These are phyloP conservation scores for Megastigmus dorsalis DNA, from an alignment of 2,888 invertebrate genomes.

Conservation along the genomic window DNA sequence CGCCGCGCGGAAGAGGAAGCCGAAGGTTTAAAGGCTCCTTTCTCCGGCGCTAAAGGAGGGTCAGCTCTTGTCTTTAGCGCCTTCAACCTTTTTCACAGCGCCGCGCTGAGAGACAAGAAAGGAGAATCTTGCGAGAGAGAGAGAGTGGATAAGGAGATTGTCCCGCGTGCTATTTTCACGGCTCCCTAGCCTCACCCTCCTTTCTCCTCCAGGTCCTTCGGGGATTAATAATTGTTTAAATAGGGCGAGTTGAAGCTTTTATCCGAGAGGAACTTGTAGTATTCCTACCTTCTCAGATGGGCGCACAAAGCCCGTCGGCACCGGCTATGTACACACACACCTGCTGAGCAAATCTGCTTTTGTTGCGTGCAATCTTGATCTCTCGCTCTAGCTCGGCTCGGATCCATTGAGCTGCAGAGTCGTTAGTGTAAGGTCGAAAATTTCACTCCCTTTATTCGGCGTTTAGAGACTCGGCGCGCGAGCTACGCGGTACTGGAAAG, in stretches of 20 bases:
- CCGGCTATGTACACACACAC: no score
- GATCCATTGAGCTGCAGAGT: slow-evolving; percentile 23
- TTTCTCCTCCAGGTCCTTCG: neutral
- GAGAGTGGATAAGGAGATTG: no score
- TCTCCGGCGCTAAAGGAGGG: slow-evolving; percentile 17
- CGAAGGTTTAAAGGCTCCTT: slow-evolving; percentile 38
- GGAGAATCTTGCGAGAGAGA: no score
- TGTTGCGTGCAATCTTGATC: slow-evolving; percentile 33
- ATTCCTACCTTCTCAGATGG: neutral
- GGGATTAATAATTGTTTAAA: slow-evolving; percentile 47
- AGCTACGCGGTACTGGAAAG: no score
- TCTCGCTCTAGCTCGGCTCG: no score
- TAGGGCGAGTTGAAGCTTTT: slow-evolving; percentile 20
- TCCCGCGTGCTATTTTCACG: slow-evolving; percentile 25
- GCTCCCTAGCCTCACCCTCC: neutral
- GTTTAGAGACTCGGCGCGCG: neutral
- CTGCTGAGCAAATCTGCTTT: slow-evolving; percentile 37
- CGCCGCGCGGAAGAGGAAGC: neutral
- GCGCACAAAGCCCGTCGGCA: neutral
- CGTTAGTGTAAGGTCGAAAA: neutral
- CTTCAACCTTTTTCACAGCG: slow-evolving; percentile 32
- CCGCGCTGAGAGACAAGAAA: no score
- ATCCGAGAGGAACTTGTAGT: neutral
- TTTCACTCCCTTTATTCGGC: neutral
- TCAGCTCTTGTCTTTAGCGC: slow-evolving; percentile 45